These are phyloP conservation scores for Hyles vespertilio DNA, from an alignment of 1,140 invertebrate species.

Conservation along the genomic window DNA sequence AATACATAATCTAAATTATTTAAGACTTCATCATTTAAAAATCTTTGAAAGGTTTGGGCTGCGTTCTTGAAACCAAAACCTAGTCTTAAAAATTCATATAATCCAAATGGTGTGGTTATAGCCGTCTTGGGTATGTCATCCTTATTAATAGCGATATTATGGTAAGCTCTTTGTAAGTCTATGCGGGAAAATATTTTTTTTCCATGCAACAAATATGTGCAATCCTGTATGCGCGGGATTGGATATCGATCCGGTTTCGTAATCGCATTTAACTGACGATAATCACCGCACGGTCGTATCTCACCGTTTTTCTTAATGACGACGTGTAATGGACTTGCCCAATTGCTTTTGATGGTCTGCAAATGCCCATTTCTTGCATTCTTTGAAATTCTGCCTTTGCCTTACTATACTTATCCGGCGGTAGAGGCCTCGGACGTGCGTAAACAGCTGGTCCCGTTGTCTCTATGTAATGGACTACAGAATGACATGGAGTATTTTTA, in stretches of 20 bases:
- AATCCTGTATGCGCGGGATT: slow-evolving; percentile 13
- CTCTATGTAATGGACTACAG: slow-evolving; percentile 13
- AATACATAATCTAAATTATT: too few relatives aligned
- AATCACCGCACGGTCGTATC: slow-evolving; percentile 15
- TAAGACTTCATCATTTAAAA: too few relatives aligned
- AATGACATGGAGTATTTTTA: slow-evolving; percentile 13
- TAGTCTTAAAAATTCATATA: too few relatives aligned
- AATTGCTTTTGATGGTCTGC: slow-evolving; percentile 13
- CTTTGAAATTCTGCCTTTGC: slow-evolving; percentile 15
- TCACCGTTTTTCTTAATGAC: slow-evolving; percentile 16
- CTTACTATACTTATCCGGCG: slow-evolving; percentile 8
- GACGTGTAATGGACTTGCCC: slow-evolving; percentile 21
- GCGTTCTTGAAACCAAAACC: too few relatives aligned
- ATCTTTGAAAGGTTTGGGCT: too few relatives aligned
- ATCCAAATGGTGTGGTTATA: too few relatives aligned
- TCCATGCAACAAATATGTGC: slow-evolving; percentile 11
- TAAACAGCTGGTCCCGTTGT: slow-evolving; percentile 7
- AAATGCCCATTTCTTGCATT: slow-evolving; percentile 20
- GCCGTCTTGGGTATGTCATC: too few relatives aligned
- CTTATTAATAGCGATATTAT: neutral
- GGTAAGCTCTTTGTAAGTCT: slow-evolving; percentile 10
- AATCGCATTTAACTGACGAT: slow-evolving; percentile 12
- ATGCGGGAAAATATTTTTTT: slow-evolving; percentile 9
- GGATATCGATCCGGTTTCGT: slow-evolving; percentile 20
- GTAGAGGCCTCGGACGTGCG: neutral